Evolutionary conservation across 2,113 vertebrate species (phyloP).

Genomic region (Proterorhinus semilunaris): DNA sequence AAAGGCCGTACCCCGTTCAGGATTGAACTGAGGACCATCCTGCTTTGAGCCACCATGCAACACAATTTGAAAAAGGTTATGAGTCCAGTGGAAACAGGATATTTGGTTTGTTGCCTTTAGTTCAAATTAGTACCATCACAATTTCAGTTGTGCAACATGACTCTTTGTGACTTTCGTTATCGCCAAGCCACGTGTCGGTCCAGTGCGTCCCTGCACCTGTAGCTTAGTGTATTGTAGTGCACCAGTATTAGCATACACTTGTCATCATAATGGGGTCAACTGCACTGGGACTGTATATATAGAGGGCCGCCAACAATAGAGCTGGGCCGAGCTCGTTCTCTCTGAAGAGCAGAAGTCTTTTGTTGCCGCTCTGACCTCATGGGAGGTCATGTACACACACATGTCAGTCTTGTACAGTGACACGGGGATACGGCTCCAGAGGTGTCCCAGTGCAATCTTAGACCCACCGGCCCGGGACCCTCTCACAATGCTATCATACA

Average conservation of each 20-base stretch:
- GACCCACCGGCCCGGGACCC: constrained; percentile 5
- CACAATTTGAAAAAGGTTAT: too few relatives aligned
- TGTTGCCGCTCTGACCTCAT: constrained; percentile 56
- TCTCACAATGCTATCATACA: background rate
- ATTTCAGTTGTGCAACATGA: background rate
- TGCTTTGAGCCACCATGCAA: too few relatives aligned
- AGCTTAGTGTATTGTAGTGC: background rate
- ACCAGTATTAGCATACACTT: constrained; percentile 11
- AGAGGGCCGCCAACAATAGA: constrained; percentile 26
- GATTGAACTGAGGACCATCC: too few relatives aligned
- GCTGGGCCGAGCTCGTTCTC: constrained; percentile 42
- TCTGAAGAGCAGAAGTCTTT: constrained; percentile 29
- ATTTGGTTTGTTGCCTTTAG: too few relatives aligned
- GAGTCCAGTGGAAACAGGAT: too few relatives aligned
- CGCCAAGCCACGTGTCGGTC: constrained; percentile 21
- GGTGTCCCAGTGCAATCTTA: constrained; percentile 23
- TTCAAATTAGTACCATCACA: too few relatives aligned
- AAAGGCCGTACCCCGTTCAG: too few relatives aligned
- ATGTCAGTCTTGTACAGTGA: constrained; percentile 22
- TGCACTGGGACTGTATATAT: constrained; percentile 23
- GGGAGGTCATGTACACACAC: constrained; percentile 53
- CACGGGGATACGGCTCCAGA: constrained; percentile 30
- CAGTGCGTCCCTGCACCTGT: background rate
- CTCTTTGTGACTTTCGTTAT: background rate
- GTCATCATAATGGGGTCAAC: constrained; percentile 44